These are phyloP conservation scores for Urophycis tenuis DNA, from an alignment of 2,797 vertebrate genomes.

Conservation along the genomic window DNA sequence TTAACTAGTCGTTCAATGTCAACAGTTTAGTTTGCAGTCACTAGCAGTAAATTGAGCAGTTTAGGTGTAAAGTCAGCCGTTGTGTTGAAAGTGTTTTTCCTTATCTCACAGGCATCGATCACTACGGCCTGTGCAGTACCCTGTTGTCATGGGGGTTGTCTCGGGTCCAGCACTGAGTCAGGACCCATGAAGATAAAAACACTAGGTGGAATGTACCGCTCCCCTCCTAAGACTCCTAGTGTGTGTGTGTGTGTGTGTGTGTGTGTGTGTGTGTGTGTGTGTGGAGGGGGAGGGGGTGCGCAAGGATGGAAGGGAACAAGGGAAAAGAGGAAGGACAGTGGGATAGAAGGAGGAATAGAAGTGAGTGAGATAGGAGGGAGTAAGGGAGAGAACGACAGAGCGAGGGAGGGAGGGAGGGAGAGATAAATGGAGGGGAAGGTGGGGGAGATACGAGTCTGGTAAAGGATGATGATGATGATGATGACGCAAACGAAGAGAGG, in stretches of 20 bases:
- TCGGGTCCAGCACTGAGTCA: not conserved
- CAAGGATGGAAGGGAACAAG: not conserved
- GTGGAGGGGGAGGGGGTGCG: not conserved
- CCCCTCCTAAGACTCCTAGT: not conserved
- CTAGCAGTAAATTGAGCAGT: not conserved
- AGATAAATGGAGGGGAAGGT: not conserved
- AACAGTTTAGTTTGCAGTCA: not conserved
- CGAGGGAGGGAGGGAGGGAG: not conserved
- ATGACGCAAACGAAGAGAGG: not conserved
- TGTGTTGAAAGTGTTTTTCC: constrained; percentile 7
- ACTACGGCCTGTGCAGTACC: not conserved
- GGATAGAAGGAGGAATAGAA: constrained; percentile 4
- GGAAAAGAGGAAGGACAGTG: constrained; percentile 20
- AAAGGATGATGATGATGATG: not conserved
- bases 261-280: no score
- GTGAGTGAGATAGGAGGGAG: not conserved
- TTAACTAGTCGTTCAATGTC: not conserved
- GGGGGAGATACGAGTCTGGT: not conserved
- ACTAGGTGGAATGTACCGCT: not conserved
- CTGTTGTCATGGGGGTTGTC: not conserved
- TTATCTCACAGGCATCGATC: not conserved
- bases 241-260: no score
- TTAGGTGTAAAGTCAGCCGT: not conserved
- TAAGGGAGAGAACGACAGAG: no score
- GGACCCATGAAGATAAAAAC: not conserved